Evolutionary conservation across 2,797 vertebrate genomes (phyloP).

Genomic region (Phoxinus dragarum): DNA sequence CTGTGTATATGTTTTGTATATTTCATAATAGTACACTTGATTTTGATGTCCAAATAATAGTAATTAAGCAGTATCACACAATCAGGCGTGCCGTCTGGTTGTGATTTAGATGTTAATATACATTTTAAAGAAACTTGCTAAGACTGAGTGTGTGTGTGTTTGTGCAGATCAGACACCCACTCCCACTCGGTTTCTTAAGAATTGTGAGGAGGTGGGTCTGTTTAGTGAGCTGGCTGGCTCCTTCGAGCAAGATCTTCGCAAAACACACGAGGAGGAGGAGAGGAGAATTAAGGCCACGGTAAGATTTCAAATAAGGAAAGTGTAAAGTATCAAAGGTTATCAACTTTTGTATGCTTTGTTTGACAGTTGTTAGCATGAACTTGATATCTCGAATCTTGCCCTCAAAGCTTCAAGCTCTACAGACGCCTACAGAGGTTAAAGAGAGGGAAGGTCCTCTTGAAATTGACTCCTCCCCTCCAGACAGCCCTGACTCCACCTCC

Average conservation of each 20-base stretch:
- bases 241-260: slow-evolving; percentile 95
- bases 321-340: not conserved
- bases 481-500: slow-evolving; percentile 84
- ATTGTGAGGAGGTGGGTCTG: slow-evolving; percentile 97
- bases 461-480: slow-evolving; percentile 90
- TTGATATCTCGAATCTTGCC: slow-evolving; percentile 17
- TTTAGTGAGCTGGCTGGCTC: slow-evolving; percentile 95
- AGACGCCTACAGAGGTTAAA: slow-evolving; percentile 87
- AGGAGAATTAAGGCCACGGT: slow-evolving; percentile 73
- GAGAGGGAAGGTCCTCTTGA: slow-evolving; percentile 91
- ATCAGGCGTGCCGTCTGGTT: not conserved
- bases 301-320: slow-evolving; percentile 44
- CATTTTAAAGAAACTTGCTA: not conserved
- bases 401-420: slow-evolving; percentile 64
- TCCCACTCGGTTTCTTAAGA: slow-evolving; percentile 96
- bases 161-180: slow-evolving; percentile 94
- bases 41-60: not conserved
- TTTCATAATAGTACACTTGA: not conserved
- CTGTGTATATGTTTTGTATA: not conserved
- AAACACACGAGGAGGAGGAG: slow-evolving; percentile 90
- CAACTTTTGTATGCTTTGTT: not conserved
- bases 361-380: not conserved
- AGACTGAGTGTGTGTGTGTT: slow-evolving; percentile 25
- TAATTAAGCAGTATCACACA: not conserved
- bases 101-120: not conserved